phyloP scores from a whole-genome alignment of 2,797 vertebrate species.

The Onychomys leucogaster region DNA sequence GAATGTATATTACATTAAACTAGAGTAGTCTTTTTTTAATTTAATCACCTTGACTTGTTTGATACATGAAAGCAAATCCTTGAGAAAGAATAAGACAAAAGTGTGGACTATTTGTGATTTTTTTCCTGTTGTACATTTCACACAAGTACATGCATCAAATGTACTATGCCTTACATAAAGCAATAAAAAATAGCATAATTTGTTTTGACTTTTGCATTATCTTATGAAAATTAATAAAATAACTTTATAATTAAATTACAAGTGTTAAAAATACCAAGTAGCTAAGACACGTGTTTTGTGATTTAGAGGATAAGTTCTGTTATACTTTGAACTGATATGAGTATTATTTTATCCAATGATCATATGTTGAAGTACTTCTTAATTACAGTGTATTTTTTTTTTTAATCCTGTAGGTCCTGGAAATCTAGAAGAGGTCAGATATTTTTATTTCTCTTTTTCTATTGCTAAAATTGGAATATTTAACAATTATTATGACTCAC shows the following conservation, averaged over 20 bases:
- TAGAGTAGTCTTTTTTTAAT: neutral
- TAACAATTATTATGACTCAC: conserved; percentile 48
- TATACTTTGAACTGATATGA: conserved; percentile 43
- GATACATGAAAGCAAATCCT: conserved; percentile 18
- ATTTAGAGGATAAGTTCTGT: neutral
- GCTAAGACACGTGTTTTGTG: neutral
- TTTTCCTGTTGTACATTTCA: neutral
- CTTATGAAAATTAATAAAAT: conserved; percentile 58
- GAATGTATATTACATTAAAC: neutral
- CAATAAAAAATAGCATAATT: neutral
- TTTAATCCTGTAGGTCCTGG: conserved; percentile 79
- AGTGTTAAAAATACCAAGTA: neutral
- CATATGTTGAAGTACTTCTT: conserved; percentile 42
- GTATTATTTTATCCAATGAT: conserved; percentile 2
- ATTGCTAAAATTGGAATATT: conserved; percentile 21
- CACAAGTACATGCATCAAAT: neutral
- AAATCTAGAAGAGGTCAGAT: conserved; percentile 84
- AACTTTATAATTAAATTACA: conserved; percentile 41
- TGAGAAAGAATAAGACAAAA: neutral
- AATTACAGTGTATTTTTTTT: conserved; percentile 62
- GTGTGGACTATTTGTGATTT: neutral
- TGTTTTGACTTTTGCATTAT: conserved; percentile 15
- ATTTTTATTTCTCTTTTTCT: conserved; percentile 42
- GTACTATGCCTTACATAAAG: neutral
- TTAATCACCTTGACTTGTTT: conserved; percentile 2